Percentiles rank a stretch among this genome's conserved stretches.
Conservation (phyloP, 2,888 invertebrate genomes). For the Xanthorhoe designata region DNA sequence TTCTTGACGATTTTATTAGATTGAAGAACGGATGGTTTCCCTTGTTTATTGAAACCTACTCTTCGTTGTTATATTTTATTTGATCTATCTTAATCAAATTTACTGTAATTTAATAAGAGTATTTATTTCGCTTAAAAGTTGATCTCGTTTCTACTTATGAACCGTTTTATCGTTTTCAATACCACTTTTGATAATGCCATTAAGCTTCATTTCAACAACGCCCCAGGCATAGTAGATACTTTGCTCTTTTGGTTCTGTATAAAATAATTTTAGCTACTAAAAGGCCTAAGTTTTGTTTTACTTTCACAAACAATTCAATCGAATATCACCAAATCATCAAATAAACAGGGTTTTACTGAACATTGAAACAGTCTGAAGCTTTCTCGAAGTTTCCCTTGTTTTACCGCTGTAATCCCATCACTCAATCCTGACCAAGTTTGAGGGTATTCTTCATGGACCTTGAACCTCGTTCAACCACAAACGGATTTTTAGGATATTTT, state of each 20-base stretch:
- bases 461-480: slow-evolving; percentile 29
- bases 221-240: no score
- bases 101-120: neutral
- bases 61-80: slow-evolving; percentile 3
- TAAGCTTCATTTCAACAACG: no score
- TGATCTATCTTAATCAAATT: neutral
- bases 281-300: slow-evolving; percentile 1
- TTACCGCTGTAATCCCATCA: slow-evolving; percentile 35
- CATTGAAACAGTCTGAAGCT: slow-evolving; percentile 29
- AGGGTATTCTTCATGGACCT: slow-evolving; percentile 31
- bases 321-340: slow-evolving; percentile 4
- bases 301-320: slow-evolving; percentile 5
- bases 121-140: neutral
- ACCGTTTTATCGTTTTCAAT: neutral
- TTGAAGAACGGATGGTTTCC: slow-evolving; percentile 31
- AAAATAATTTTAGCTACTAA: no score
- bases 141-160: neutral
- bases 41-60: slow-evolving; percentile 25
- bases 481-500: slow-evolving; percentile 32
- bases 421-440: slow-evolving; percentile 33
- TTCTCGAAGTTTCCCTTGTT: slow-evolving; percentile 38
- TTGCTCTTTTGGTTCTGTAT: no score
- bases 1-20: slow-evolving; percentile 33
- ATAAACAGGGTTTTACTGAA: slow-evolving; percentile 5
- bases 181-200: neutral